Conservation (phyloP, 2,797 vertebrate species). For the Chelidonichthys spinosus region DNA sequence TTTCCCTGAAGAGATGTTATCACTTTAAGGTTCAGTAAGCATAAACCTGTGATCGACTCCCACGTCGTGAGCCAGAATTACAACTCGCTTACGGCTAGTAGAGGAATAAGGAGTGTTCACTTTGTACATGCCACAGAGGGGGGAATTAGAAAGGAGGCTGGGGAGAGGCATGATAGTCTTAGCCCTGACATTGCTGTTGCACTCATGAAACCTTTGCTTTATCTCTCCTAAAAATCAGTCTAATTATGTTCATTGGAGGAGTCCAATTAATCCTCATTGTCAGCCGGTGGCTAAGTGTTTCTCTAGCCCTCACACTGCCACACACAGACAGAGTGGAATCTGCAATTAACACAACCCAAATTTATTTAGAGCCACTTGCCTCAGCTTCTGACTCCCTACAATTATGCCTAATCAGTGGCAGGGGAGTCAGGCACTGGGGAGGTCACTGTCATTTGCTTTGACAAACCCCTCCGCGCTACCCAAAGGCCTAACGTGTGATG, state of each 20-base stretch:
- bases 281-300: slow-evolving; percentile 90
- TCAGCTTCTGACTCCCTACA: slow-evolving; percentile 88
- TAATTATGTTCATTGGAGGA: slow-evolving; percentile 92
- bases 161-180: slow-evolving; percentile 70
- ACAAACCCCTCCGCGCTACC: slow-evolving; percentile 73
- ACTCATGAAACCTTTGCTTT: slow-evolving; percentile 88
- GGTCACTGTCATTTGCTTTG: slow-evolving; percentile 81
- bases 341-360: slow-evolving; percentile 90
- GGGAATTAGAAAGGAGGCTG: slow-evolving; percentile 38
- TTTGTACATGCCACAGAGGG: slow-evolving; percentile 53
- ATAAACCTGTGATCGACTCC: slow-evolving; percentile 69
- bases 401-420: slow-evolving; percentile 88
- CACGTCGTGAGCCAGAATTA: slow-evolving; percentile 53
- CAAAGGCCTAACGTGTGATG: slow-evolving; percentile 77
- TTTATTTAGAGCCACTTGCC: slow-evolving; percentile 90
- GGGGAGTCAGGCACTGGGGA: slow-evolving; percentile 64
- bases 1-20: slow-evolving; percentile 69
- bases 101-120: slow-evolving; percentile 67
- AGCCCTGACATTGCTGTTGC: slow-evolving; percentile 76
- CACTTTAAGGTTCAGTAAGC: slow-evolving; percentile 57
- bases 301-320: slow-evolving; percentile 83
- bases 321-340: slow-evolving; percentile 87
- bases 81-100: slow-evolving; percentile 64
- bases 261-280: slow-evolving; percentile 93
- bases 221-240: slow-evolving; percentile 90